These are phyloP conservation scores for Spea hammondii DNA, from an alignment of 2,797 vertebrate genomes.

Conservation along the genomic window DNA sequence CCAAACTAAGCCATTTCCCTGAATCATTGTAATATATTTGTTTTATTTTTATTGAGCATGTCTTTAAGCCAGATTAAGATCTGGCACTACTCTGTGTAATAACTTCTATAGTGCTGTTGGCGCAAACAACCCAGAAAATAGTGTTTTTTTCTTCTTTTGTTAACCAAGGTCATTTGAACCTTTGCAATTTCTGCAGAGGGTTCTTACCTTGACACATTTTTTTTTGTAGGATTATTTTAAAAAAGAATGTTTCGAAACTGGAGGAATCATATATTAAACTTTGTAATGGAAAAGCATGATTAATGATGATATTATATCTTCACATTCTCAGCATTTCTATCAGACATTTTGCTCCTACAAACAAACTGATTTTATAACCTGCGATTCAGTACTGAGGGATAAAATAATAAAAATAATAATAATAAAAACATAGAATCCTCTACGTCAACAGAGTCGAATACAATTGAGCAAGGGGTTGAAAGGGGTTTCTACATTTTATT, in stretches of 20 bases:
- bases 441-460: too few relatives aligned
- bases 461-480: too few relatives aligned
- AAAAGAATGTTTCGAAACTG: conserved; percentile 45
- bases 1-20: too few relatives aligned
- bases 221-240: conserved; percentile 49
- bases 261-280: conserved; percentile 48
- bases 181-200: conserved; percentile 30
- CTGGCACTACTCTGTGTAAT: too few relatives aligned
- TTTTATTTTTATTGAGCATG: not conserved
- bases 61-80: too few relatives aligned
- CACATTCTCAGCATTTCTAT: conserved; percentile 50
- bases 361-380: conserved; percentile 42
- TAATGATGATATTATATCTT: conserved; percentile 51
- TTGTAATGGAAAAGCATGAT: conserved; percentile 49
- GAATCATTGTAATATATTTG: not conserved
- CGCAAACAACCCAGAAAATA: too few relatives aligned
- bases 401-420: too few relatives aligned
- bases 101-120: too few relatives aligned
- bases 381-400: conserved; percentile 9
- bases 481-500: too few relatives aligned
- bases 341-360: conserved; percentile 45
- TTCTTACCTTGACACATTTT: conserved; percentile 41
- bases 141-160: not conserved
- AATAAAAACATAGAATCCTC: too few relatives aligned
- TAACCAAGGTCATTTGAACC: conserved; percentile 40